These are phyloP conservation scores for Zophobas morio DNA, from an alignment of 1,140 invertebrate species.

Conservation along the genomic window DNA sequence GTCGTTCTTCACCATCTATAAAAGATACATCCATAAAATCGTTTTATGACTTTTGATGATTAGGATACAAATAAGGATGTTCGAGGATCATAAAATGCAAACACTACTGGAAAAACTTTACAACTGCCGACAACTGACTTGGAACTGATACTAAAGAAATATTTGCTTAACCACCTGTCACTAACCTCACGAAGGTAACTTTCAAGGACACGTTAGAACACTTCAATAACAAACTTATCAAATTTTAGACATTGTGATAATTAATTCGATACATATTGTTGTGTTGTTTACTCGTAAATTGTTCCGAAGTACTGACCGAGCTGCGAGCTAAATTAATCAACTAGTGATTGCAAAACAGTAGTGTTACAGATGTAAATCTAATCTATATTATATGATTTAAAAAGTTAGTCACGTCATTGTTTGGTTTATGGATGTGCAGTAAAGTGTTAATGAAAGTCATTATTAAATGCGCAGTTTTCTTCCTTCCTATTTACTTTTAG, in stretches of 20 bases:
- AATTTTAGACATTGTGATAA: constrained; percentile 23
- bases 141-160: constrained; percentile 30
- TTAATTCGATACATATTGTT: constrained; percentile 5
- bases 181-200: constrained; percentile 23
- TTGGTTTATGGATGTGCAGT: constrained; percentile 6
- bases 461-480: constrained; percentile 25
- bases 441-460: not conserved
- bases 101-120: constrained; percentile 28
- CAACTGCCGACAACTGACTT: not conserved
- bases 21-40: constrained; percentile 17
- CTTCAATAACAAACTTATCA: not conserved
- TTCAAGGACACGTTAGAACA: constrained; percentile 15
- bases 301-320: not conserved
- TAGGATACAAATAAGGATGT: constrained; percentile 23
- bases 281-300: not conserved
- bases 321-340: constrained; percentile 2
- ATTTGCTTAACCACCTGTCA: constrained; percentile 35
- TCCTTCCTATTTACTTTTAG: not conserved
- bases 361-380: too few relatives aligned
- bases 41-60: constrained; percentile 13
- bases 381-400: not conserved
- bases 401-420: constrained; percentile 23
- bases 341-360: not conserved
- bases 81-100: constrained; percentile 19
- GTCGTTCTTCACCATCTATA: not conserved